These are phyloP conservation scores for Semotilus atromaculatus DNA, from an alignment of 2,797 vertebrate species.

Conservation along the genomic window DNA sequence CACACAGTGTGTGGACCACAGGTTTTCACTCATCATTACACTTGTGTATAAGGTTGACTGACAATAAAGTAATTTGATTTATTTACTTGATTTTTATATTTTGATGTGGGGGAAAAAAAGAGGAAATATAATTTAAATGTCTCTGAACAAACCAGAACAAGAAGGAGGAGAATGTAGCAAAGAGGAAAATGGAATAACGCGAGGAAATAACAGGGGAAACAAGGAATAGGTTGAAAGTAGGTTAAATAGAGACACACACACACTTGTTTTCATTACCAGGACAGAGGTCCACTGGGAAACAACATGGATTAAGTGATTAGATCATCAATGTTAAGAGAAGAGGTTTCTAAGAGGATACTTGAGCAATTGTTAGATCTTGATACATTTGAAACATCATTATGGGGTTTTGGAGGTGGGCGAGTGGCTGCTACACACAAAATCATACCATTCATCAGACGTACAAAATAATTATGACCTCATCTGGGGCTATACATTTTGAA, in stretches of 20 bases:
- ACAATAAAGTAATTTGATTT: neutral
- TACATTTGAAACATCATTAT: neutral
- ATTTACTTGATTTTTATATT: neutral
- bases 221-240: slow-evolving; percentile 62
- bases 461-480: neutral
- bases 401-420: neutral
- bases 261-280: slow-evolving; percentile 8
- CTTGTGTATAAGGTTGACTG: neutral
- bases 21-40: neutral
- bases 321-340: slow-evolving; percentile 20
- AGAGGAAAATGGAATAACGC: slow-evolving; percentile 15
- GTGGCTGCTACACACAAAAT: neutral
- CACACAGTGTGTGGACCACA: neutral
- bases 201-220: slow-evolving; percentile 57
- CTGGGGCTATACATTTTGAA: neutral
- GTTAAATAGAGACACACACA: slow-evolving; percentile 67
- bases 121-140: neutral
- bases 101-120: neutral
- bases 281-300: neutral
- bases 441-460: neutral
- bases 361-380: neutral
- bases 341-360: slow-evolving; percentile 11
- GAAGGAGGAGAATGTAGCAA: neutral
- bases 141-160: neutral
- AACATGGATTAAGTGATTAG: slow-evolving; percentile 20